phyloP scores from a whole-genome alignment of 2,888 invertebrate genomes.

The Gasteruption jaculator region DNA sequence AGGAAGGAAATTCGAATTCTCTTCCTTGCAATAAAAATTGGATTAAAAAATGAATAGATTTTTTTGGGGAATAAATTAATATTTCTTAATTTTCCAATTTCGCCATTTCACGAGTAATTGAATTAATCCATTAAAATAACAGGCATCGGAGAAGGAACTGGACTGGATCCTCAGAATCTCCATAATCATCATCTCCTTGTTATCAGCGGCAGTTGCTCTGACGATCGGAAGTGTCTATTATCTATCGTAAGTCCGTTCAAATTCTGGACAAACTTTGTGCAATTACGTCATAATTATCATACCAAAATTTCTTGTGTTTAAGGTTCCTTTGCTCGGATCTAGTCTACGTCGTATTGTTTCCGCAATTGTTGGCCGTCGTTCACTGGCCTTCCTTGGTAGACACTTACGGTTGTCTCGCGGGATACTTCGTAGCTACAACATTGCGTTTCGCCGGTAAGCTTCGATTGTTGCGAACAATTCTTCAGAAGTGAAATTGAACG shows the following conservation, averaged over 20 bases:
- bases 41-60: background rate
- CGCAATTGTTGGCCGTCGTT: conserved; percentile 65
- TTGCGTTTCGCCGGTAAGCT: conserved; percentile 52
- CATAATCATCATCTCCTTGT: conserved; percentile 59
- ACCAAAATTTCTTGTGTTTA: conserved; percentile 10
- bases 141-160: conserved; percentile 67
- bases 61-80: background rate
- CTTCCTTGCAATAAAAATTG: too few species aligned
- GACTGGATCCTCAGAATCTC: conserved; percentile 64
- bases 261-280: conserved; percentile 10
- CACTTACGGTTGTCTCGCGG: conserved; percentile 64
- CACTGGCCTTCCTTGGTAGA: conserved; percentile 62
- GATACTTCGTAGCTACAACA: conserved; percentile 54
- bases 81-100: background rate
- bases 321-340: conserved; percentile 66
- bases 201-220: conserved; percentile 63
- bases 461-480: too few species aligned
- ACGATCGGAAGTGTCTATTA: conserved; percentile 64
- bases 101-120: conserved; percentile 2
- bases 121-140: conserved; percentile 23
- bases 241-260: conserved; percentile 52
- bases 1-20: too few species aligned
- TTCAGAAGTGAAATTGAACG: too few species aligned
- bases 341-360: conserved; percentile 69
- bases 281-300: background rate